Percentiles rank a stretch among this genome's conserved stretches.
Evolutionary conservation across 53 echinoderm and acorn worm genomes (phyloP).

Genomic region (Hippasteria phrygiana): DNA sequence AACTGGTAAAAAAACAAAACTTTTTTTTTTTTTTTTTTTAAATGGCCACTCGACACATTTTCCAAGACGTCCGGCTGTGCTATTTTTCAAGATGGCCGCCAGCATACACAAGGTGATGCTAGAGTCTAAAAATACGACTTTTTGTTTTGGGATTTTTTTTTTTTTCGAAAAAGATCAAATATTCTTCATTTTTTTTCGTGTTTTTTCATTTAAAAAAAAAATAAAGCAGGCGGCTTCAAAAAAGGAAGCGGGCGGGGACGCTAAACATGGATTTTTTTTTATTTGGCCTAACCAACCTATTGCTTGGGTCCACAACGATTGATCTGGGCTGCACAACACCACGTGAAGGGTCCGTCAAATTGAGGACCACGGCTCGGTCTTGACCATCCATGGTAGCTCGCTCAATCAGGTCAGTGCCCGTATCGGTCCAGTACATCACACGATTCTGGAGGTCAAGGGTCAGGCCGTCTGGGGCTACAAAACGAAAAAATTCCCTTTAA

Average conservation of each 20-base stretch:
- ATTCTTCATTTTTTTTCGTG: too few species aligned
- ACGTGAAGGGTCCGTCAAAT: slow-evolving; percentile 1
- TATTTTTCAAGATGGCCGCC: too few species aligned
- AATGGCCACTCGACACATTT: too few species aligned
- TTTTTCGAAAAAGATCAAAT: too few species aligned
- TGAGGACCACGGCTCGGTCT: slow-evolving; percentile 17
- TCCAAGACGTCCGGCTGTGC: too few species aligned
- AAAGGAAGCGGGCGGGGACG: too few species aligned
- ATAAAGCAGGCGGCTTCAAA: not conserved
- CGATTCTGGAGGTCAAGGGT: slow-evolving; percentile 42
- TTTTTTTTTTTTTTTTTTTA: too few species aligned
- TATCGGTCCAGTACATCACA: slow-evolving; percentile 75
- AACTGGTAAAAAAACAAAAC: not conserved
- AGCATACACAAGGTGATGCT: too few species aligned
- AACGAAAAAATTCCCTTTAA: not conserved
- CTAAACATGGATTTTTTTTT: too few species aligned
- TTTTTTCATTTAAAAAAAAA: not conserved
- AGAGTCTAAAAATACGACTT: too few species aligned
- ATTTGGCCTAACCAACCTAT: slow-evolving; percentile 12
- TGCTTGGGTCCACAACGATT: slow-evolving; percentile 56
- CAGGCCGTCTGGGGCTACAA: slow-evolving; percentile 64
- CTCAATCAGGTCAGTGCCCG: slow-evolving; percentile 49
- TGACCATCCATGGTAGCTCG: slow-evolving; percentile 54
- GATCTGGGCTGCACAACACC: slow-evolving; percentile 46
- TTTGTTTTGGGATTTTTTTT: too few species aligned